These are phyloP conservation scores for Herpetotheres cachinnans DNA, from an alignment of 2,113 vertebrate genomes.

Conservation along the genomic window DNA sequence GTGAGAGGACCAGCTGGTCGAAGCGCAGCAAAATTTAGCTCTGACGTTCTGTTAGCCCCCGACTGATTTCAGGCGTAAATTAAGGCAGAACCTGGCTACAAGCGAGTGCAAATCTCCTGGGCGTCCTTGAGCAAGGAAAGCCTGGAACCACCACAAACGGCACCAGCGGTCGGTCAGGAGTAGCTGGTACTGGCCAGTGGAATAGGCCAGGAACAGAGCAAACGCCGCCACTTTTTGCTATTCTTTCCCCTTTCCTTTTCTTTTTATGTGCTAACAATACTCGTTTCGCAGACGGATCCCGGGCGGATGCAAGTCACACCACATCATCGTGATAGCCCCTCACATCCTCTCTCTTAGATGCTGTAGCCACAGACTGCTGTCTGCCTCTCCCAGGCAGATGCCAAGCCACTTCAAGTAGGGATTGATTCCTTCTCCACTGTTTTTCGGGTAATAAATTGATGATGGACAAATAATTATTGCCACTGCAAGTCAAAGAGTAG, in stretches of 20 bases:
- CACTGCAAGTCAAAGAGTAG: background rate
- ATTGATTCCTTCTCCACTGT: background rate
- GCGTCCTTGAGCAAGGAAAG: background rate
- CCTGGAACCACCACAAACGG: background rate
- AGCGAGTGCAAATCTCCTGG: background rate
- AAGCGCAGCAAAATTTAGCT: background rate
- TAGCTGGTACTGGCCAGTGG: background rate
- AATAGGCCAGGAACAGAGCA: background rate
- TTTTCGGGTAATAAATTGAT: background rate
- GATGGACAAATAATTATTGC: background rate
- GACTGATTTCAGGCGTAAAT: background rate
- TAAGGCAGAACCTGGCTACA: background rate
- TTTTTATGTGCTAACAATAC: background rate
- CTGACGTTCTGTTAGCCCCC: background rate
- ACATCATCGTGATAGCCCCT: background rate
- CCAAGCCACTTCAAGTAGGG: background rate
- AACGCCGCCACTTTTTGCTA: background rate
- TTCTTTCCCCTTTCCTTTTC: background rate
- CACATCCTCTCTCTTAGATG: rapidly evolving
- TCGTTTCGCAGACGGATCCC: rapidly evolving
- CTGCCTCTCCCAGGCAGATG: background rate
- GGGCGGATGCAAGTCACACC: background rate
- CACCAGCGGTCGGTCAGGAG: rapidly evolving
- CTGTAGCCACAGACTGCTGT: background rate
- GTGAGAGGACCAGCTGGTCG: background rate